Percentiles rank a stretch among this genome's conserved stretches.
Evolutionary conservation across 2,888 invertebrate species (phyloP).

Genomic region (Phalera bucephala): DNA sequence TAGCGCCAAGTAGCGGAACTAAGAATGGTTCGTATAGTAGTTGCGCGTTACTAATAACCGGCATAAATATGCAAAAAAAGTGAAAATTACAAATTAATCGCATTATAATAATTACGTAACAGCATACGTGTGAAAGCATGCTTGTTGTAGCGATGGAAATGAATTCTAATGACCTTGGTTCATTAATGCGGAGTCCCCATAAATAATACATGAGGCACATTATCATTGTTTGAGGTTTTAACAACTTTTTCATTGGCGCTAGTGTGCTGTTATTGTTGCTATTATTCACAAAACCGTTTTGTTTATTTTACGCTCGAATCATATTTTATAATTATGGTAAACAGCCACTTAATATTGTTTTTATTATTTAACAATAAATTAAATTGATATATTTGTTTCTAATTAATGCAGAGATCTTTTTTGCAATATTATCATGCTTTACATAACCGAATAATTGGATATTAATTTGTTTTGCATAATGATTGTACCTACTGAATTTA

Average conservation of each 20-base stretch:
- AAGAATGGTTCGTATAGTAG: slow-evolving; percentile 40
- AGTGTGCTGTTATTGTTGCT: slow-evolving; percentile 34
- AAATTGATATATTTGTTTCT: slow-evolving; percentile 4
- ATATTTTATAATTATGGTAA: slow-evolving; percentile 32
- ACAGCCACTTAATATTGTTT: slow-evolving; percentile 30
- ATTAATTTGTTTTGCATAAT: too few species aligned
- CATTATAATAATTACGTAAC: slow-evolving; percentile 36
- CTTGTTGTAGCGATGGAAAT: slow-evolving; percentile 55
- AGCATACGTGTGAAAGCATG: slow-evolving; percentile 41
- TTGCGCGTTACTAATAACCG: slow-evolving; percentile 17
- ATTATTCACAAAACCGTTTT: slow-evolving; percentile 24
- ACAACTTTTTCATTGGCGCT: slow-evolving; percentile 52
- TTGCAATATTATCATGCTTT: neutral
- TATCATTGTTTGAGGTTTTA: slow-evolving; percentile 65
- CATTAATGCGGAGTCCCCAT: slow-evolving; percentile 64
- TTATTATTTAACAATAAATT: slow-evolving; percentile 27
- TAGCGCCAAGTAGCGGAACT: slow-evolving; percentile 65
- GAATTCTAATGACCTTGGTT: slow-evolving; percentile 77
- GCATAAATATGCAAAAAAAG: slow-evolving; percentile 20
- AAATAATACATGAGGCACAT: slow-evolving; percentile 73
- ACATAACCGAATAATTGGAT: too few species aligned
- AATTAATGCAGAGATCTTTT: neutral
- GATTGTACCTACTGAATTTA: too few species aligned
- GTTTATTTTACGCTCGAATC: slow-evolving; percentile 30
- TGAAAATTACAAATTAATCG: slow-evolving; percentile 24